Percentiles rank a stretch among this genome's conserved stretches.
These are phyloP conservation scores for Nibea albiflora DNA, from an alignment of 2,113 vertebrate species.

Conservation along the genomic window DNA sequence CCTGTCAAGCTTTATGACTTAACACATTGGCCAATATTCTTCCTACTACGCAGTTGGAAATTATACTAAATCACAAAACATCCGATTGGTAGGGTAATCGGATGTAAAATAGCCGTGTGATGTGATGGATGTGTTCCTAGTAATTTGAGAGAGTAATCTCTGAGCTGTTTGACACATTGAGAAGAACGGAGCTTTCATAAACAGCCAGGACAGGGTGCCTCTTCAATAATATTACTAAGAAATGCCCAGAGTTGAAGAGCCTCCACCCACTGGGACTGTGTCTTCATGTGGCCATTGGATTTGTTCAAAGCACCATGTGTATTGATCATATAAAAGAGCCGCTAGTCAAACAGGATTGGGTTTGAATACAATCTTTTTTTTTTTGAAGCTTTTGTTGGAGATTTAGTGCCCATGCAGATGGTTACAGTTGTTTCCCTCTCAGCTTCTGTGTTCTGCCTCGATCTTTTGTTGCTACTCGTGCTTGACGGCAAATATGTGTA, in stretches of 20 bases:
- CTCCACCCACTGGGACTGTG: slow-evolving; percentile 21
- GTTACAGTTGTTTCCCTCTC: slow-evolving; percentile 45
- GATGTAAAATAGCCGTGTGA: slow-evolving; percentile 27
- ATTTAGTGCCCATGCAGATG: slow-evolving; percentile 31
- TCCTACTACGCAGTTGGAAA: background rate
- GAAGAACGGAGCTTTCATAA: slow-evolving; percentile 28
- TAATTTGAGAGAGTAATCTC: slow-evolving; percentile 12
- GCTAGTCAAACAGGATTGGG: slow-evolving; percentile 43
- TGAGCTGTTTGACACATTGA: slow-evolving; percentile 24
- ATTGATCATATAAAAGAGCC: slow-evolving; percentile 70
- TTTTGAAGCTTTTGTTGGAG: slow-evolving; percentile 30
- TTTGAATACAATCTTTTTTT: slow-evolving; percentile 46
- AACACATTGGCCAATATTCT: slow-evolving; percentile 15
- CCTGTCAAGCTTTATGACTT: slow-evolving; percentile 15
- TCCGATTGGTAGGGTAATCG: background rate
- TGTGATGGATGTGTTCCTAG: background rate
- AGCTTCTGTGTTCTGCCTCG: slow-evolving; percentile 22
- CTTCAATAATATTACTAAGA: slow-evolving; percentile 41
- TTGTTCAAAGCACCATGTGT: slow-evolving; percentile 43
- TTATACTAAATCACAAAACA: slow-evolving; percentile 21
- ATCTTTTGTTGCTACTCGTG: slow-evolving; percentile 37
- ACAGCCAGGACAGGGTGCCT: slow-evolving; percentile 2
- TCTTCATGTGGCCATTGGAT: slow-evolving; percentile 47
- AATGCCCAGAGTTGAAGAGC: slow-evolving; percentile 31
- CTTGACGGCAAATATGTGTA: slow-evolving; percentile 29